Conservation (phyloP, 2,888 invertebrate genomes). For the Prenolepis imparis region DNA sequence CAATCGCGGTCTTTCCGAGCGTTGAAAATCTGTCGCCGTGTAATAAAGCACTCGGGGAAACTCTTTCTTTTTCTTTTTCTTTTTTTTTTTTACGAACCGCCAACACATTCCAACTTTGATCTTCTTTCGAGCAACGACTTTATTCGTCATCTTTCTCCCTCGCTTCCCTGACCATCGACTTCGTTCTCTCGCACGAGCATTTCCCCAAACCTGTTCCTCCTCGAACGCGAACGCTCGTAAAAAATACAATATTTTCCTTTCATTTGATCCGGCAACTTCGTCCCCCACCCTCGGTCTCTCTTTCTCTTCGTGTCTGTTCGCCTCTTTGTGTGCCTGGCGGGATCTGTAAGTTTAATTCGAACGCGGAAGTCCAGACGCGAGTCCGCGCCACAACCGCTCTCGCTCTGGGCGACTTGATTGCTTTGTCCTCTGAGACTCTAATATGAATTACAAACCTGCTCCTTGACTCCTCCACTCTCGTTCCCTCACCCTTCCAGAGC, state of each 20-base stretch:
- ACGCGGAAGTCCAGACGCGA: slow-evolving; percentile 69
- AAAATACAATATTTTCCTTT: slow-evolving; percentile 74
- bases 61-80: slow-evolving; percentile 56
- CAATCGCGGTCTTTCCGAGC: slow-evolving; percentile 30
- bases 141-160: neutral
- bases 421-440: slow-evolving; percentile 74
- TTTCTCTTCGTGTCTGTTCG: slow-evolving; percentile 16
- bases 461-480: slow-evolving; percentile 48
- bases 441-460: slow-evolving; percentile 77
- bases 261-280: slow-evolving; percentile 54
- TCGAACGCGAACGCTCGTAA: slow-evolving; percentile 57
- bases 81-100: slow-evolving; percentile 60
- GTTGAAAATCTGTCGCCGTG: slow-evolving; percentile 51
- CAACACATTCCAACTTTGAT: slow-evolving; percentile 74
- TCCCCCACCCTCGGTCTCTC: neutral
- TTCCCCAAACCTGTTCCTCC: slow-evolving; percentile 21
- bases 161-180: slow-evolving; percentile 13
- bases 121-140: slow-evolving; percentile 56
- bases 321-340: slow-evolving; percentile 61
- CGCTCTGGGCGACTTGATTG: slow-evolving; percentile 72
- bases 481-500: slow-evolving; percentile 8
- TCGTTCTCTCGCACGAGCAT: slow-evolving; percentile 37
- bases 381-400: slow-evolving; percentile 51
- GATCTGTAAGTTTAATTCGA: slow-evolving; percentile 80
- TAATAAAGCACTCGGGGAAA: slow-evolving; percentile 70